phyloP scores from a whole-genome alignment of 2,888 invertebrate species.

The Synanthedon andrenaeformis region DNA sequence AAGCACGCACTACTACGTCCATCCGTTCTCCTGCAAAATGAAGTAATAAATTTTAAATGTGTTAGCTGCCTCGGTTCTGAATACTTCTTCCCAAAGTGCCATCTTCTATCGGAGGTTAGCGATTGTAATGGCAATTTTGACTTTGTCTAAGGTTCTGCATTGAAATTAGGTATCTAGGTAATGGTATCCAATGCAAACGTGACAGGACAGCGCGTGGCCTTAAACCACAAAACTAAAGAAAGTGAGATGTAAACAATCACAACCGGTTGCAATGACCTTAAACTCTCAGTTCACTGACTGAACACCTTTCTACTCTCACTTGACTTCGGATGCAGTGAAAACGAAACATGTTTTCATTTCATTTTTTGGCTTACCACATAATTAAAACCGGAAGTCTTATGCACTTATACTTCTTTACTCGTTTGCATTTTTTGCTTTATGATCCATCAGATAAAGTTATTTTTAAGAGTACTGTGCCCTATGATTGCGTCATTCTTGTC shows the following conservation, averaged over 20 bases:
- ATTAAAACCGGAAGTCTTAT: neutral
- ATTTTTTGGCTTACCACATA: neutral
- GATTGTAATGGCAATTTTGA: too few species aligned
- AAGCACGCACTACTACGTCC: slow-evolving; percentile 70
- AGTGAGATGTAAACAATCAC: slow-evolving; percentile 38
- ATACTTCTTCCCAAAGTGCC: too few species aligned
- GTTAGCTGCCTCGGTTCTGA: neutral
- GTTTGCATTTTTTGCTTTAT: too few species aligned
- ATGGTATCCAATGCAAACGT: too few species aligned
- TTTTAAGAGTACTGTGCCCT: too few species aligned
- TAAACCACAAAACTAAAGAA: slow-evolving; percentile 18
- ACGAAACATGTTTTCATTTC: slow-evolving; percentile 3
- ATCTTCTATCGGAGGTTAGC: too few species aligned
- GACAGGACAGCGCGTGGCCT: too few species aligned
- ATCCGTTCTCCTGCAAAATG: slow-evolving; percentile 71
- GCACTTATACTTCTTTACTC: too few species aligned
- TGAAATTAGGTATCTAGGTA: too few species aligned
- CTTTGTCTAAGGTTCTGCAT: too few species aligned
- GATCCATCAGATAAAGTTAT: too few species aligned
- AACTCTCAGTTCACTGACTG: slow-evolving; percentile 17
- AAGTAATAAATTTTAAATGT: neutral
- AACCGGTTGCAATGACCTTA: slow-evolving; percentile 47
- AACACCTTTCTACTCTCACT: slow-evolving; percentile 8
- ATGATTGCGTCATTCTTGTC: too few species aligned
- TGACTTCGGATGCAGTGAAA: slow-evolving; percentile 6